Base-by-base conservation (phyloP, 1,140 invertebrate genomes). In the Capitella teleta region DNA sequence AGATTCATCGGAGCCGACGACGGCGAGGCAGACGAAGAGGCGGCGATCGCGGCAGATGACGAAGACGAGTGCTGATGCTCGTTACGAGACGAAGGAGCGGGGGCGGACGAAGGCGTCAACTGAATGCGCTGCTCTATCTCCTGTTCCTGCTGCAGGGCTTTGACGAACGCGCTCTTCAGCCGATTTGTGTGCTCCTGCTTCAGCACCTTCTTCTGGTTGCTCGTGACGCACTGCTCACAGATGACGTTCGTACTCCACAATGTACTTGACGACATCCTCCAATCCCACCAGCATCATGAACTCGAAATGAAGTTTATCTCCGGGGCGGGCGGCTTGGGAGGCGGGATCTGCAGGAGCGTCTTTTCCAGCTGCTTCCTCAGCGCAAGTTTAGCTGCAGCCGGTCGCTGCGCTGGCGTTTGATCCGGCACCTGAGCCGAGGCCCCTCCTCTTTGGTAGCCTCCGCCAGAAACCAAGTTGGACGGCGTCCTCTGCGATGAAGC, bases 261-360 rank as follows among this genome's bases (percentile, higher is more conserved):
- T 83, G 66, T 87, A 90, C 68, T 97, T 92, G 2, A 98, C 94
- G 1, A 95, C 88, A 55, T 94, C 87, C 64, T 98, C 95, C 58
- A 98, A 74, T 0, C 95, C 95, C 6, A 98, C 80, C 52, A 98
- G 72, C 68, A 93, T 94, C 42, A 96, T 87, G 63, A 98, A 98
- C 72, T 98, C 2, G 93, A 93, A 61, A 98, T 92, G 71, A 98
- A 98, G 75, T 95, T 90, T 88, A 98, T 94, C 72, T 98, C 94
- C 46, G 92, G 92, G 50, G 92, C 91, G 28, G 92, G 92, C 5
- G 91, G 91, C 69, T 97, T 97, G 2, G 93, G 93, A 26, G 91
- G 90, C 28, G 93, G 92, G 68, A 98, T 97, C 78, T 94, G 88
- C 21, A 96, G 73, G 28, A 97, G 72, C 10, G 92, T 95, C 72